These are phyloP conservation scores for Ophthalmolycus amberensis DNA, from an alignment of 2,113 vertebrate genomes.

Conservation along the genomic window DNA sequence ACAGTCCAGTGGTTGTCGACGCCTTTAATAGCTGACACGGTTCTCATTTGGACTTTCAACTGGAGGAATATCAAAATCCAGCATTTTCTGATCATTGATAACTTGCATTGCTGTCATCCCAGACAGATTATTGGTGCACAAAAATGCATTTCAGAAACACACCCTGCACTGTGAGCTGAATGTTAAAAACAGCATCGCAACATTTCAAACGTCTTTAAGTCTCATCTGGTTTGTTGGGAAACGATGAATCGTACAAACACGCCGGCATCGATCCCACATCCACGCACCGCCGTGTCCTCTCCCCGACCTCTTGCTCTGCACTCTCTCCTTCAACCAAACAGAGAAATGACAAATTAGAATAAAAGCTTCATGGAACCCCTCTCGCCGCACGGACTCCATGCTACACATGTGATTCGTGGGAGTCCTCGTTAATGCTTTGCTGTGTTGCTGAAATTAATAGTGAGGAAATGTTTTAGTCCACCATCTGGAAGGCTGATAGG, in stretches of 20 bases:
- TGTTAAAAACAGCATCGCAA: too few relatives aligned
- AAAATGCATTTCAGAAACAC: too few relatives aligned
- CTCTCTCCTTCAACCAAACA: neutral
- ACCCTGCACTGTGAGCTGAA: neutral
- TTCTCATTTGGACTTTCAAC: too few relatives aligned
- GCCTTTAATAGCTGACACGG: too few relatives aligned
- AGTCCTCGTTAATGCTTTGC: constrained; percentile 34
- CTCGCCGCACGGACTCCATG: neutral
- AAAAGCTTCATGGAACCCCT: constrained; percentile 1
- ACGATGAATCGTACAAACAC: neutral
- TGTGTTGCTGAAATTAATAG: constrained; percentile 32
- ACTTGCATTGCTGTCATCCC: too few relatives aligned
- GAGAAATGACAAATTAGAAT: constrained; percentile 2
- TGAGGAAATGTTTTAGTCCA: constrained; percentile 34
- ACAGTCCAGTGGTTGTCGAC: too few relatives aligned
- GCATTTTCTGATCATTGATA: too few relatives aligned
- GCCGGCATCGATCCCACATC: too few relatives aligned
- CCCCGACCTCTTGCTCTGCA: constrained; percentile 24
- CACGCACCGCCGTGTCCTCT: neutral
- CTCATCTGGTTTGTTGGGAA: neutral
- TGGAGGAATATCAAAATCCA: too few relatives aligned
- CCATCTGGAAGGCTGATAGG: constrained; percentile 58
- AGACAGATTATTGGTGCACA: too few relatives aligned
- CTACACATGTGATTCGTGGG: constrained; percentile 20
- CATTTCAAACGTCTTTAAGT: neutral